Evolutionary conservation across 1,140 invertebrate species (phyloP).

Genomic region (Drosophila ambigua): DNA sequence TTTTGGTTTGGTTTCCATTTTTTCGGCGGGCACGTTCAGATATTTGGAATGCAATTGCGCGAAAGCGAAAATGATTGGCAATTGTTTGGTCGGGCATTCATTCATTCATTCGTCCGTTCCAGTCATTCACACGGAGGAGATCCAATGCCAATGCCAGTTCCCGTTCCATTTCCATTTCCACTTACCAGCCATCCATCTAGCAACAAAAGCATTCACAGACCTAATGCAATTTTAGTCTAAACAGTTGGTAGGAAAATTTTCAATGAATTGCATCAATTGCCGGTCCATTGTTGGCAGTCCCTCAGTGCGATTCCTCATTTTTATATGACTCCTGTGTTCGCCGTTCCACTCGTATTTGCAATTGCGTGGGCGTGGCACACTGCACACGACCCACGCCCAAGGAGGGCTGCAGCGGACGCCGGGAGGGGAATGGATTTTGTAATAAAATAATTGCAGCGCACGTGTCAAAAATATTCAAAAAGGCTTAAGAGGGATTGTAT

Average conservation of each 20-base stretch:
- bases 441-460: conserved; percentile 83
- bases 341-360: conserved; percentile 36
- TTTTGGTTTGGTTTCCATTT: conserved; percentile 39
- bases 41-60: conserved; percentile 75
- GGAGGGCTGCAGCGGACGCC: conserved; percentile 19
- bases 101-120: no score
- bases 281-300: conserved; percentile 61
- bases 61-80: conserved; percentile 76
- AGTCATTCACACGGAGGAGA: conserved; percentile 8
- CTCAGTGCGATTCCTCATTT: conserved; percentile 17
- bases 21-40: conserved; percentile 51
- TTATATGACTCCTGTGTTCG: conserved; percentile 11
- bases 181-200: background rate
- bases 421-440: conserved; percentile 47
- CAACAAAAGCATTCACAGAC: conserved; percentile 63
- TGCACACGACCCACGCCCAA: conserved; percentile 36
- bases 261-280: conserved; percentile 83
- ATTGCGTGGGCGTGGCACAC: conserved; percentile 67
- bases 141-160: conserved; percentile 4
- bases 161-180: conserved; percentile 16
- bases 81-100: conserved; percentile 63
- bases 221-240: conserved; percentile 81
- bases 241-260: conserved; percentile 77
- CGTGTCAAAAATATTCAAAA: conserved; percentile 83
- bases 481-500: conserved; percentile 68